Conservation (phyloP, 2,113 vertebrate species). For the Gracilinanus agilis region DNA sequence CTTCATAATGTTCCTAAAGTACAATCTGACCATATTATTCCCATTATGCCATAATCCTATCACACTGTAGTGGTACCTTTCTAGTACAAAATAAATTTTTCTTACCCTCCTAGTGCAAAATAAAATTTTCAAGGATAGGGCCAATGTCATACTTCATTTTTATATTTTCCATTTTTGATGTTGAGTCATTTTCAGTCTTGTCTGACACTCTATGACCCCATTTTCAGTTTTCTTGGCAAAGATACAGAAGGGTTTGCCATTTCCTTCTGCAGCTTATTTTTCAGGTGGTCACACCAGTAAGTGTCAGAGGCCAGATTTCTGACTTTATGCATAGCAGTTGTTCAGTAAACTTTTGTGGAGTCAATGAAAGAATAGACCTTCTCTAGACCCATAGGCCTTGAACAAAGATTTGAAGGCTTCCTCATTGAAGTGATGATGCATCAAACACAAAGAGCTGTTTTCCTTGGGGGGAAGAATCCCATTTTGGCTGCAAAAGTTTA, state of each 20-base stretch:
- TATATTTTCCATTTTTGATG: background rate
- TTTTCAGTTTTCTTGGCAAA: too few relatives aligned
- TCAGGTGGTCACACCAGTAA: too few relatives aligned
- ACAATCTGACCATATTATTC: background rate
- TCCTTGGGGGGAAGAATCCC: background rate
- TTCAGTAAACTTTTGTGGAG: background rate
- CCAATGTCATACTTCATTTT: background rate
- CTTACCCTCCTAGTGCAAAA: background rate
- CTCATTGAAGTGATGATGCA: background rate
- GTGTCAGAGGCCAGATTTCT: too few relatives aligned
- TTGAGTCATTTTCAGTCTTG: too few relatives aligned
- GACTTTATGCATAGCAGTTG: background rate
- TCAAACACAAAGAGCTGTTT: background rate
- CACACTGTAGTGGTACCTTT: background rate
- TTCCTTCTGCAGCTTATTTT: too few relatives aligned
- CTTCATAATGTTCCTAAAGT: background rate
- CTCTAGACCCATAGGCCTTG: background rate
- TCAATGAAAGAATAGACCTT: background rate
- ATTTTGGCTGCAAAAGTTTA: background rate
- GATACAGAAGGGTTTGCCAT: too few relatives aligned
- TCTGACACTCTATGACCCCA: too few relatives aligned
- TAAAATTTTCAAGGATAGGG: background rate
- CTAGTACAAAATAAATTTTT: background rate
- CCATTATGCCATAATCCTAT: background rate
- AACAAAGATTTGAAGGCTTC: background rate